A percentile compares a stretch with the other conserved stretches of the same genome.
Evolutionary conservation across 2,888 invertebrate species (phyloP).

Genomic region (Psococerastis gibbosa): DNA sequence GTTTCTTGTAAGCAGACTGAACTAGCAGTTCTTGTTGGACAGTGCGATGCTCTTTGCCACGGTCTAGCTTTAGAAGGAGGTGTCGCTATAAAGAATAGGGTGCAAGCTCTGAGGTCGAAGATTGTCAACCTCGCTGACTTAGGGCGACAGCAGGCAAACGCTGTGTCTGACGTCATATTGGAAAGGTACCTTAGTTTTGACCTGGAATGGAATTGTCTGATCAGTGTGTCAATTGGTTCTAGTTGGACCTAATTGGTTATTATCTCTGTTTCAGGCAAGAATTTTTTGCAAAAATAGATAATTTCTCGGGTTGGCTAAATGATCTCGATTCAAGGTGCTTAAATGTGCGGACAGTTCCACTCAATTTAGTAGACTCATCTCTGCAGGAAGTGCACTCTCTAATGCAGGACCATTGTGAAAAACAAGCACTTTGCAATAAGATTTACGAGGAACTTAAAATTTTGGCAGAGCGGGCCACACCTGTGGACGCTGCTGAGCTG

Average conservation of each 20-base stretch:
- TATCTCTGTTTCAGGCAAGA: constrained; percentile 39
- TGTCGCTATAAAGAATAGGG: constrained; percentile 45
- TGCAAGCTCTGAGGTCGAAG: constrained; percentile 52
- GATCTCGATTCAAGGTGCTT: constrained; percentile 34
- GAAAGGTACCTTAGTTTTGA: constrained; percentile 25
- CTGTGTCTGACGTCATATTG: constrained; percentile 61
- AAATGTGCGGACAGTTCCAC: constrained; percentile 60
- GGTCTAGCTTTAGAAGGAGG: constrained; percentile 62
- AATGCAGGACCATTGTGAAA: constrained; percentile 68
- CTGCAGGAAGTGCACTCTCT: constrained; percentile 61
- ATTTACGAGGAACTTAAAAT: constrained; percentile 72
- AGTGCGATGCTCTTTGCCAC: constrained; percentile 59
- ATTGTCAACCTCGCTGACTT: constrained; percentile 57
- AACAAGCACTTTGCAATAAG: constrained; percentile 53
- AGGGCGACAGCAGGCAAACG: constrained; percentile 55
- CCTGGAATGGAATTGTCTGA: too few species aligned
- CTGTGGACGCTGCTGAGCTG: constrained; percentile 51
- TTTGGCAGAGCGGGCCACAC: constrained; percentile 42
- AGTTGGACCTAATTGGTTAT: too few species aligned
- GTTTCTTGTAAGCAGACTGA: constrained; percentile 72
- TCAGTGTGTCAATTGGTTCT: too few species aligned
- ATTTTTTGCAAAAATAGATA: constrained; percentile 56
- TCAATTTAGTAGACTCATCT: constrained; percentile 61
- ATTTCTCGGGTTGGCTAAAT: constrained; percentile 64
- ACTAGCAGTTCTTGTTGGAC: constrained; percentile 57